Evolutionary conservation across 37 sponge, comb jelly and placozoan species (phyloP), one percentile per base, ranked within the genome.

Genomic region (Petrosia ficiformis): DNA sequence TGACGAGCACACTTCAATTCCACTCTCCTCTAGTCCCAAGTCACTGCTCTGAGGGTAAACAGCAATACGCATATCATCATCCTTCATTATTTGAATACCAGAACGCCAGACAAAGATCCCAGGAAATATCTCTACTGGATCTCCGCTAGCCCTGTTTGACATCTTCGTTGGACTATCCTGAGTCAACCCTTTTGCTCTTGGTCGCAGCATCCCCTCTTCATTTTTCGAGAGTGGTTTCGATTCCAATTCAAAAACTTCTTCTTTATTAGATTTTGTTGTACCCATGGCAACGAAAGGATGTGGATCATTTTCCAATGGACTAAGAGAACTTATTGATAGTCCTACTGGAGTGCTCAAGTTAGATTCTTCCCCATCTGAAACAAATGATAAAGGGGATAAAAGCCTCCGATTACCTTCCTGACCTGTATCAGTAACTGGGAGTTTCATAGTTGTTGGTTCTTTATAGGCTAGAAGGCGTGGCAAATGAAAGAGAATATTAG

Each of bases 1-100:
- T 21, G 80, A 71, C 36, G 76, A 58, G 37, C 85, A 88, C 0
- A 89, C 37, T 58, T 94, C 90, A 21, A 94, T 71, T 19, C 94
- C 90, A 24, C 75, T 77, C 38, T 86, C 91, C 31, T 91, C 91
- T 65, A 77, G 68, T 6, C 74, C 39, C 41, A 85, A 57, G 34
- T 88, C 88, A 60, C 71, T 75, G 14, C 32, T 32, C 29, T 68
- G 72, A 1, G 83, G 64, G 48, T 73, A 77, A 0, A 88, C 10
- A 29, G 79, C 57, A 59, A 88, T 78, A 4, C 35, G 37, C 19
- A 82, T 41, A 19, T 14, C 54, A 4, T 25, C 57, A 8, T 59
- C 67, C 10, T 26, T 31, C 4, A 73, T 56, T 26, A 73, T 82
- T 21, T 81, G 41, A 32, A 88, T 72, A 31, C 88, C 88, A 42